Evolutionary conservation across 2,888 invertebrate genomes (phyloP).

Genomic region (Chloroclystis v-ata): DNA sequence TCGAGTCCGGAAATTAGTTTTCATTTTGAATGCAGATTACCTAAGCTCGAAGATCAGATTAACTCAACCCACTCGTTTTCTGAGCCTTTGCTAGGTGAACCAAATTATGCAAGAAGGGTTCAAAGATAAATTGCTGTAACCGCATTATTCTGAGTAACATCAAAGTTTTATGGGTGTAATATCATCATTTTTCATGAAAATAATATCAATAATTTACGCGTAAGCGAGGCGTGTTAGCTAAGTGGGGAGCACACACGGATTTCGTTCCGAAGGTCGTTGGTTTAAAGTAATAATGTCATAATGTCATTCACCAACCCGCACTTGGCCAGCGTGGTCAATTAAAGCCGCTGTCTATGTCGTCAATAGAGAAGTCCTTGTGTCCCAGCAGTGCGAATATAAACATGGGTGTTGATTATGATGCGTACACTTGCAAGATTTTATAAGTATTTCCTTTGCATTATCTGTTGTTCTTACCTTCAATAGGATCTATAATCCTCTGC

Average conservation of each 20-base stretch:
- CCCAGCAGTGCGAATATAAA: too few species aligned
- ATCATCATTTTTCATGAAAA: too few species aligned
- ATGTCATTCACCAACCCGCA: too few species aligned
- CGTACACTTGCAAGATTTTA: not conserved
- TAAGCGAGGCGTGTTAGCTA: too few species aligned
- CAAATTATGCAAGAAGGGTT: slow-evolving; percentile 29
- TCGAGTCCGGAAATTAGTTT: slow-evolving; percentile 1
- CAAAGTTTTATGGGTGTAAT: not conserved
- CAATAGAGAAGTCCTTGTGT: too few species aligned
- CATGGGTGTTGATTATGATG: not conserved
- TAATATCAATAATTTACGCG: too few species aligned
- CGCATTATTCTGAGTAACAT: slow-evolving; percentile 5
- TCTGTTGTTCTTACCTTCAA: slow-evolving; percentile 46
- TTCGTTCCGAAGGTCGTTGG: too few species aligned
- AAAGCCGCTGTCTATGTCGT: too few species aligned
- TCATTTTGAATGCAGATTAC: not conserved
- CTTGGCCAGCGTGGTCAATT: too few species aligned
- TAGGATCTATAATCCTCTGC: slow-evolving; percentile 65
- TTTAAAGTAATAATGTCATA: too few species aligned
- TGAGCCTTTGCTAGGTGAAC: slow-evolving; percentile 21
- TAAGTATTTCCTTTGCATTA: too few species aligned
- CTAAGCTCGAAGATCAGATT: slow-evolving; percentile 15
- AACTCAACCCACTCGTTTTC: slow-evolving; percentile 17
- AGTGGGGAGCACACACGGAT: too few species aligned
- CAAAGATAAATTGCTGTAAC: slow-evolving; percentile 28